Evolutionary conservation across 2,797 vertebrate species (phyloP).

Genomic region (Rhadinocentrus ornatus): DNA sequence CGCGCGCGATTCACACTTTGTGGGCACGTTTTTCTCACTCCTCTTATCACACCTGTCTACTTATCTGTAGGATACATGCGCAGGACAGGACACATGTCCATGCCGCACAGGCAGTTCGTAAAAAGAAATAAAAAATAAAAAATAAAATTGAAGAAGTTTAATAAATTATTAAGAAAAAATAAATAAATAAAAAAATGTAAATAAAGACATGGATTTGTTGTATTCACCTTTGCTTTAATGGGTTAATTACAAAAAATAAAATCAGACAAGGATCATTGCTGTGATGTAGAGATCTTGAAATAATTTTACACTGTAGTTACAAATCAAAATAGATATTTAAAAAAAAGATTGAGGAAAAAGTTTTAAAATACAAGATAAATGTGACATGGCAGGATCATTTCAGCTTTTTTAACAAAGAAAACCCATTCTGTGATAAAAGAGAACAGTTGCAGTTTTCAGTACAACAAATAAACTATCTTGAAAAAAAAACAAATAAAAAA

Average conservation of each 20-base stretch:
- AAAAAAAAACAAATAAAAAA: constrained; percentile 68
- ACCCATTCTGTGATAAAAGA: constrained; percentile 39
- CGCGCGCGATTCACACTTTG: constrained; percentile 41
- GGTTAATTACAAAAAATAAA: constrained; percentile 52
- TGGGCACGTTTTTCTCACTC: constrained; percentile 15
- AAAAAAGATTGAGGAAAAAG: constrained; percentile 6
- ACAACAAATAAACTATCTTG: constrained; percentile 60
- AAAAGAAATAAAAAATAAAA: neutral
- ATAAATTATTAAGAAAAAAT: neutral
- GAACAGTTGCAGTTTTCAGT: constrained; percentile 43
- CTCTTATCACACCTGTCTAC: neutral
- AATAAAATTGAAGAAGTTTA: neutral
- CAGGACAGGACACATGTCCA: neutral
- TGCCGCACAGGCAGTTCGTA: neutral
- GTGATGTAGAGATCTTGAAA: constrained; percentile 20
- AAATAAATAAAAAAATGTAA: neutral
- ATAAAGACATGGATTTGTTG: constrained; percentile 29
- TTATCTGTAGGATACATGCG: neutral
- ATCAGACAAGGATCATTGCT: constrained; percentile 24
- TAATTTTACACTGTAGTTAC: constrained; percentile 20
- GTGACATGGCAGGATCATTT: constrained; percentile 29
- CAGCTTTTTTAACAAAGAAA: constrained; percentile 29
- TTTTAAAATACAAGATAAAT: constrained; percentile 29
- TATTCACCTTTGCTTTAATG: constrained; percentile 47
- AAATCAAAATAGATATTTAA: constrained; percentile 29